Base-by-base conservation (phyloP, 1,140 invertebrate species). In the Neodiprion virginianus region DNA sequence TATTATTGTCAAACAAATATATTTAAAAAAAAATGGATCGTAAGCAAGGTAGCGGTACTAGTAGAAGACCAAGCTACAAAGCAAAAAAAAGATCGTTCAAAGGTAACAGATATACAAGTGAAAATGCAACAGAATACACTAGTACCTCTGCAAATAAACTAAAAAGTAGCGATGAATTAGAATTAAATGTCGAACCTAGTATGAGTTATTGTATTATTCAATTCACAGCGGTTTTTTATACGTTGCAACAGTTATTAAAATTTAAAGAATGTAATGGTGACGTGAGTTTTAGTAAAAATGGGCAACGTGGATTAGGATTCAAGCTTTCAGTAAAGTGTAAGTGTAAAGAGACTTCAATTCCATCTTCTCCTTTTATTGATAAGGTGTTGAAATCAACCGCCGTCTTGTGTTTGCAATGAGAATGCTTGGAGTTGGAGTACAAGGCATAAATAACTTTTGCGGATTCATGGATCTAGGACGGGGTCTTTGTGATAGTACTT, bases 301-400 rank as follows among this genome's bases (percentile, higher is more conserved):
- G 76, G 48, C 17, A 74, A 47, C 73, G 78, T 74, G 78, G 76
- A 69, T 47, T 79, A 28, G 76, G 78, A 70, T 77, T 79, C 49
- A 79, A 77, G 74, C 8, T 79, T 8, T 69, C 50, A 75, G 48
- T 79, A 40, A 74, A 8, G 28, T 79, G 76, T 77, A n/a, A 50
- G 1, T 76, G 72, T 21, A 69, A 66, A 67, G 77, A 78, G 76
- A 78, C 67, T 70, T 76, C 47, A 67, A 79, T 81, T 72, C 61
- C 76, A 48, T 79, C 76, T 17, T 76, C 76, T 28, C 72, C 75
- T 61, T 71, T 70, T 14, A 75, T 80, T 65, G 11, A 12, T 74
- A 78, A 67, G 70, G 74, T 66, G 23, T 82, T 69, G 81, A 82
- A 82, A 72, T 80, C 12, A 80, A 80, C 78, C 71, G 77, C 68